Conservation (phyloP, 1,140 invertebrate species). For the Brachionus asplanchnoidis region DNA sequence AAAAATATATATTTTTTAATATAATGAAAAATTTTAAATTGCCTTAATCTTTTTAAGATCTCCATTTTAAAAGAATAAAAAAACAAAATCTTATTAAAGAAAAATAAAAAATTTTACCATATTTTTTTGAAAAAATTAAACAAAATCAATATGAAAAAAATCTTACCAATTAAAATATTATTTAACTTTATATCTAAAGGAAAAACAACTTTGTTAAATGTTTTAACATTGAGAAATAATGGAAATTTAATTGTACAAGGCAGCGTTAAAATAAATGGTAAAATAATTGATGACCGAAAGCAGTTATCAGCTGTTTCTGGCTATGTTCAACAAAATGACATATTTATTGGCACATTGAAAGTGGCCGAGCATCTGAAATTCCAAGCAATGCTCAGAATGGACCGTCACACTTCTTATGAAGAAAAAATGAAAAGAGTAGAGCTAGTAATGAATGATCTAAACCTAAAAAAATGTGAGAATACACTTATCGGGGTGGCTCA, state of each 20-base stretch:
- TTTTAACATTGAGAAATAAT: constrained; percentile 73
- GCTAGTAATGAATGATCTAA: constrained; percentile 79
- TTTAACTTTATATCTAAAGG: background rate
- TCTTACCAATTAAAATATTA: too few relatives aligned
- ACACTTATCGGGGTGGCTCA: constrained; percentile 23
- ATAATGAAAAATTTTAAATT: too few relatives aligned
- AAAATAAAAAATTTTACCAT: too few relatives aligned
- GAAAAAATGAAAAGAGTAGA: constrained; percentile 77
- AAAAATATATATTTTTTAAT: constrained; percentile 58
- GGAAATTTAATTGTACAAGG: constrained; percentile 69
- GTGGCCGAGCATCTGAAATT: constrained; percentile 61
- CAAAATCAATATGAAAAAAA: too few relatives aligned
- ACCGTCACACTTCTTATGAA: constrained; percentile 67
- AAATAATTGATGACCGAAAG: constrained; percentile 45
- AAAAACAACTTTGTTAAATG: constrained; percentile 89
- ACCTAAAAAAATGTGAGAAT: constrained; percentile 70
- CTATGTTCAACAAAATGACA: constrained; percentile 80
- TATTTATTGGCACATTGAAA: constrained; percentile 61
- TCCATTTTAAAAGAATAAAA: too few relatives aligned
- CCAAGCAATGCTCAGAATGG: constrained; percentile 86
- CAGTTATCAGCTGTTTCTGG: constrained; percentile 73
- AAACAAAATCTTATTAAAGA: too few relatives aligned
- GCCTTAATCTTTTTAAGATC: too few relatives aligned
- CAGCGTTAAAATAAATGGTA: constrained; percentile 59
- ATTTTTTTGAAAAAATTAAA: too few relatives aligned